Evolutionary conservation across 2,888 invertebrate species (phyloP).

Genomic region (Colletes collaris): DNA sequence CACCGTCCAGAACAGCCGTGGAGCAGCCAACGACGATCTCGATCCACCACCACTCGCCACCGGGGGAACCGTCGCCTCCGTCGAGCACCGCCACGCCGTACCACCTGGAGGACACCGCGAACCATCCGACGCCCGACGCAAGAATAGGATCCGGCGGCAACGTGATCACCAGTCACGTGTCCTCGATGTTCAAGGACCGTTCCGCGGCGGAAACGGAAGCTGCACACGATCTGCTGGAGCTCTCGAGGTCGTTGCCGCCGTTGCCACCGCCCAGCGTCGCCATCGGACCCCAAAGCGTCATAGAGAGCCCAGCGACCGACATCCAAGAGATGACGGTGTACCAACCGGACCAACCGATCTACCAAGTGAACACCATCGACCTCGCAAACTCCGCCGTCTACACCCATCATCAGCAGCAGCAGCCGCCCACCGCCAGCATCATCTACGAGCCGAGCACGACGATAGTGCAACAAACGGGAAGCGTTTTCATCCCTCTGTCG

Average conservation of each 20-base stretch:
- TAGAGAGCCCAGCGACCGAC: conserved; percentile 81
- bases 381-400: conserved; percentile 64
- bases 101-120: conserved; percentile 35
- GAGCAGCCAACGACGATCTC: conserved; percentile 23
- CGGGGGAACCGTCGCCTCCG: conserved; percentile 46
- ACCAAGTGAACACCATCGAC: conserved; percentile 80
- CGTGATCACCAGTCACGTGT: conserved; percentile 60
- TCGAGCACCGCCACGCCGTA: conserved; percentile 49
- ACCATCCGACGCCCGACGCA: conserved; percentile 12
- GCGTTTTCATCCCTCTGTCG: conserved; percentile 80
- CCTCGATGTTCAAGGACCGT: conserved; percentile 77
- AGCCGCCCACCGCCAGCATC: conserved; percentile 75
- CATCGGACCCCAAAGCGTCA: conserved; percentile 85
- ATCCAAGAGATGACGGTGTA: conserved; percentile 81
- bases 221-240: conserved; percentile 91
- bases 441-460: conserved; percentile 82
- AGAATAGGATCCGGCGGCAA: conserved; percentile 50
- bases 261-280: conserved; percentile 89
- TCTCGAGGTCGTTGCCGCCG: conserved; percentile 91
- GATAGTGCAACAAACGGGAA: conserved; percentile 79
- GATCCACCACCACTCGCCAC: conserved; percentile 45
- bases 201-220: conserved; percentile 93
- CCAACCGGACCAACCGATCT: conserved; percentile 77
- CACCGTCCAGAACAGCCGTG: conserved; percentile 29
- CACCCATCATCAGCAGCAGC: conserved; percentile 63